These are phyloP conservation scores for Polyploca ridens DNA, from an alignment of 2,888 invertebrate genomes.

Conservation along the genomic window DNA sequence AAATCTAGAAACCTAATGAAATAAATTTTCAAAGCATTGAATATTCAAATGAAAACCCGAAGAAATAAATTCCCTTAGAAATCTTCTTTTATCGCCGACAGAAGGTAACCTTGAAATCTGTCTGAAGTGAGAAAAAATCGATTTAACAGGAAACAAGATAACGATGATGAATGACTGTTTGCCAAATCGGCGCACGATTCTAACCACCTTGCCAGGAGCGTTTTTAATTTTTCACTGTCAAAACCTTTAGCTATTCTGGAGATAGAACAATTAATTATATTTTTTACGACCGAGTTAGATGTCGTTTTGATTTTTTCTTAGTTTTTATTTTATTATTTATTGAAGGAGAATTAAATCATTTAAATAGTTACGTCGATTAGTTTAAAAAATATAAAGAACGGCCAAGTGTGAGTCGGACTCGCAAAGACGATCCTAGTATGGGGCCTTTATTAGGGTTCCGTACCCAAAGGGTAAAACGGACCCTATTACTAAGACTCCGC, in stretches of 20 bases:
- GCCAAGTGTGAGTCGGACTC: no score
- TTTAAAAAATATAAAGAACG: no score
- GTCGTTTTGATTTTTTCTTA: neutral
- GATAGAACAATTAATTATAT: conserved; percentile 2
- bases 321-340: neutral
- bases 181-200: conserved; percentile 22
- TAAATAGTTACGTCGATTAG: no score
- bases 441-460: no score
- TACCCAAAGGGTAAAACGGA: no score
- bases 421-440: no score
- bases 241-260: conserved; percentile 6
- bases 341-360: no score
- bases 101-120: conserved; percentile 15
- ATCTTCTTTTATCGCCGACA: conserved; percentile 19
- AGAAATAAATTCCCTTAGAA: conserved; percentile 20
- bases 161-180: conserved; percentile 43
- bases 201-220: conserved; percentile 17
- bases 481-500: no score
- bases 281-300: neutral
- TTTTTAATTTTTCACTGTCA: conserved; percentile 24
- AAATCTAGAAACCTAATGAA: conserved; percentile 3
- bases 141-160: conserved; percentile 38
- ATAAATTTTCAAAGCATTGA: conserved; percentile 13
- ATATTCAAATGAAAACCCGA: conserved; percentile 15
- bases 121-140: conserved; percentile 26